Evolutionary conservation across 2,888 invertebrate genomes (phyloP), one percentile per base, ranked within the genome.

Genomic region (Spisula solida): DNA sequence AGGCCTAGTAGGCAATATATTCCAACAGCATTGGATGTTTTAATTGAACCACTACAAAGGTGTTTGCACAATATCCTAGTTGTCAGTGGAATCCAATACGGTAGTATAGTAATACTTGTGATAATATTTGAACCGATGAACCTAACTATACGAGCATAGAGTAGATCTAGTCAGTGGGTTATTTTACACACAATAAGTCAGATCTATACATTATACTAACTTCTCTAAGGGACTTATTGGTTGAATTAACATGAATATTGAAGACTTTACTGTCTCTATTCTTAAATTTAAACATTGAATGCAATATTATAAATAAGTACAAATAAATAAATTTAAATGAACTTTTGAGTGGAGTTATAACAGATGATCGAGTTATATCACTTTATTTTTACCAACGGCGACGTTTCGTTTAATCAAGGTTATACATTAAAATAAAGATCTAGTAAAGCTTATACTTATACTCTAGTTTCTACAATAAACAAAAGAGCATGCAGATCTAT

Each of bases 11-110:
- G n/a, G 29, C 48, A 81, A 80, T 48, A 80, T 47, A 80, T 80
- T 48, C 47, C 47, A 14, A 81, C 81, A 82, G 78, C 47, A 87
- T 82, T 79, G 56, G 82, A 87, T 60, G 82, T 82, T 82, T n/a
- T 82, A 87, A 87, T 87, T 87, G 87, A 87, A 82, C 31, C 34
- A 51, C 56, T 34, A 82, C 25, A 75, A 20, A 41, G 82, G 60
- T 87, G 82, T 87, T 87, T 87, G 75, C 82, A 82, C 87, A 87
- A 87, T 82, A n/a, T 29, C n/a, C 55, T 82, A 56, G 31, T 29
- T 82, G 56, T 82, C 82, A 51, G 56, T 55, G 51, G 60, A 82
- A 82, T 56, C 51, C 82, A 79, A 79, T 79, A 79, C 79, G 34
- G 31, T 79, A n/a, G 20, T 79, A 34, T 20, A 41, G 20, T 47